These are phyloP conservation scores for honey bee (Apis mellifera) DNA, from an alignment of 1,140 invertebrate species.

Conservation along the genomic window DNA sequence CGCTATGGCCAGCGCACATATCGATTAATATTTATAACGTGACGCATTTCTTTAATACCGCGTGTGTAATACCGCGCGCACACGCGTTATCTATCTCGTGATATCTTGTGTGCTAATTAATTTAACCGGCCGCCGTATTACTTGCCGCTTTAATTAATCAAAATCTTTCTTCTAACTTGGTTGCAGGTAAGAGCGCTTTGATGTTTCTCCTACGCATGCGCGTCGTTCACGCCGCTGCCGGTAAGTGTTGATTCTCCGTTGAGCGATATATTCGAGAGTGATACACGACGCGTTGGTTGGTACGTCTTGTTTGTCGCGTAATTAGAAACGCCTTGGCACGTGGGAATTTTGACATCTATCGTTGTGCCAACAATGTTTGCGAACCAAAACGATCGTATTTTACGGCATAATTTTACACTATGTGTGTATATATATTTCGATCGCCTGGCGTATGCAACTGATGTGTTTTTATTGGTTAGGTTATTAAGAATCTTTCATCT, in stretches of 20 bases:
- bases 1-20: not conserved
- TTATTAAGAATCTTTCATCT: not conserved
- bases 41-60: conserved; percentile 63
- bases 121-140: conserved; percentile 24
- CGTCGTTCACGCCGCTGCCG: conserved; percentile 11
- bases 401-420: not conserved
- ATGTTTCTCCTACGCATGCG: conserved; percentile 33
- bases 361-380: not conserved
- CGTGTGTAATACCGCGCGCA: conserved; percentile 55
- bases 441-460: not conserved
- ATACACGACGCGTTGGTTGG: not conserved
- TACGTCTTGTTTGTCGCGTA: conserved; percentile 19
- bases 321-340: conserved; percentile 16
- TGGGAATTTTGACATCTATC: not conserved
- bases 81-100: conserved; percentile 15
- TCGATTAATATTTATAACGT: conserved; percentile 75
- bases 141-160: conserved; percentile 51
- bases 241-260: conserved; percentile 47
- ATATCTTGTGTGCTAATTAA: conserved; percentile 49
- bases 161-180: conserved; percentile 52
- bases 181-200: conserved; percentile 73
- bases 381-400: conserved; percentile 22
- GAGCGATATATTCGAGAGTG: not conserved
- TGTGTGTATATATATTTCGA: too few relatives aligned
- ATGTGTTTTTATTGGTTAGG: not conserved